phyloP scores from a whole-genome alignment of 2,888 invertebrate genomes.

The Ormyrus rosae region DNA sequence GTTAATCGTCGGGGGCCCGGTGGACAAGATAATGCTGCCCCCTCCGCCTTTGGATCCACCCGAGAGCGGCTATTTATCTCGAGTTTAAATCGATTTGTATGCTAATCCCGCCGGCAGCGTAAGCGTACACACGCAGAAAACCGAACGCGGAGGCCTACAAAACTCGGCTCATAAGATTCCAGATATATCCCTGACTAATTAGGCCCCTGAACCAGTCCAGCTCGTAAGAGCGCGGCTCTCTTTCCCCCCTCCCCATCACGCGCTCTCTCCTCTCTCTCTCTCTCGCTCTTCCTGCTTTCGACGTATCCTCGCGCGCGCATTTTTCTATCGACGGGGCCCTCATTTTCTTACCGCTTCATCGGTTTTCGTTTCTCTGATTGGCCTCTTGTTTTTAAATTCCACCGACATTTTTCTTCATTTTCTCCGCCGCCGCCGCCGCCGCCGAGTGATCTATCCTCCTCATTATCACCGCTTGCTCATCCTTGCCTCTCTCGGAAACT shows the following conservation, averaged over 20 bases:
- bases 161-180: slow-evolving; percentile 74
- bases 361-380: slow-evolving; percentile 15
- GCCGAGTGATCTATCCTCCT: background rate
- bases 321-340: slow-evolving; percentile 48
- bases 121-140: slow-evolving; percentile 60
- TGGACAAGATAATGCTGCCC: slow-evolving; percentile 73
- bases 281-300: slow-evolving; percentile 47
- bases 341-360: slow-evolving; percentile 40
- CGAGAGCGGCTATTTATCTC: slow-evolving; percentile 75
- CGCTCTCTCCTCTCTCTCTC: slow-evolving; percentile 26
- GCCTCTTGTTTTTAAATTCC: background rate
- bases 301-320: slow-evolving; percentile 17
- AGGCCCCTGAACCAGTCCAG: slow-evolving; percentile 62
- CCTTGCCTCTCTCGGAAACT: slow-evolving; percentile 3
- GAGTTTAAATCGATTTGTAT: slow-evolving; percentile 76
- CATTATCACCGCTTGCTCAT: slow-evolving; percentile 14
- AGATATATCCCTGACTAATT: slow-evolving; percentile 75
- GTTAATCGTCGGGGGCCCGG: slow-evolving; percentile 70
- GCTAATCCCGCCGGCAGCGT: slow-evolving; percentile 70
- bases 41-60: slow-evolving; percentile 66
- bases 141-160: slow-evolving; percentile 69
- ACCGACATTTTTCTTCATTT: slow-evolving; percentile 37
- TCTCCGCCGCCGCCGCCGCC: background rate
- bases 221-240: background rate
- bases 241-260: slow-evolving; percentile 18